phyloP scores from a whole-genome alignment of 2,888 invertebrate species.

The Hirtodrosophila trivittata region DNA sequence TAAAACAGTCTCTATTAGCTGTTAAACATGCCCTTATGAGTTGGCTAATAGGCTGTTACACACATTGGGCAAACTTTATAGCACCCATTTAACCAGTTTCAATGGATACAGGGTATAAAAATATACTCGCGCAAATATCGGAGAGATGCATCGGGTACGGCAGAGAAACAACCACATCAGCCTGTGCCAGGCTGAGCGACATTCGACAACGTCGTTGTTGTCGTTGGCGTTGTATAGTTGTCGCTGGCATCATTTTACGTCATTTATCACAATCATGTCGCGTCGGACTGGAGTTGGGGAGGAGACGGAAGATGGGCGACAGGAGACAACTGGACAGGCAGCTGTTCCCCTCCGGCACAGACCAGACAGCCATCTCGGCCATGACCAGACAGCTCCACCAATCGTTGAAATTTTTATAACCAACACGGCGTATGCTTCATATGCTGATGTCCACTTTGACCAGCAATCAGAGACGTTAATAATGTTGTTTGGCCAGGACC shows the following conservation, averaged over 20 bases:
- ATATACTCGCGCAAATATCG: conserved; percentile 20
- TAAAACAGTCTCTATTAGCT: no score
- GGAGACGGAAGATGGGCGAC: conserved; percentile 19
- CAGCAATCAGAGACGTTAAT: conserved; percentile 61
- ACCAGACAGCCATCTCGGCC: conserved; percentile 4
- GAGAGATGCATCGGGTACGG: conserved; percentile 17
- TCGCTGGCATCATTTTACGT: conserved; percentile 77
- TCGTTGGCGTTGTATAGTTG: conserved; percentile 53
- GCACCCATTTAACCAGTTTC: neutral
- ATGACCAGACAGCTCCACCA: conserved; percentile 30
- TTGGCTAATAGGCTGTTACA: no score
- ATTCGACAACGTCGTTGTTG: conserved; percentile 59
- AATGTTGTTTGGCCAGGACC: conserved; percentile 44
- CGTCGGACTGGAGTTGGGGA: conserved; percentile 55
- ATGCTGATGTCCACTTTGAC: conserved; percentile 32
- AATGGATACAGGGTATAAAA: conserved; percentile 1
- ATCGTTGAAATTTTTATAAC: conserved; percentile 59
- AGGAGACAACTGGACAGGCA: conserved; percentile 18
- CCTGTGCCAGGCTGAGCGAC: conserved; percentile 50
- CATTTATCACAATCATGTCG: conserved; percentile 78
- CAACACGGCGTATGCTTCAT: conserved; percentile 45
- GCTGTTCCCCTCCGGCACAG: conserved; percentile 16
- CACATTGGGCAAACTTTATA: no score
- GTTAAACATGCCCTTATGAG: no score
- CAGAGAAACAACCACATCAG: conserved; percentile 27